Percentiles rank a stretch among this genome's conserved stretches.
phyloP scores from a whole-genome alignment of 2,888 invertebrate species.

The Cyclophora punctaria region DNA sequence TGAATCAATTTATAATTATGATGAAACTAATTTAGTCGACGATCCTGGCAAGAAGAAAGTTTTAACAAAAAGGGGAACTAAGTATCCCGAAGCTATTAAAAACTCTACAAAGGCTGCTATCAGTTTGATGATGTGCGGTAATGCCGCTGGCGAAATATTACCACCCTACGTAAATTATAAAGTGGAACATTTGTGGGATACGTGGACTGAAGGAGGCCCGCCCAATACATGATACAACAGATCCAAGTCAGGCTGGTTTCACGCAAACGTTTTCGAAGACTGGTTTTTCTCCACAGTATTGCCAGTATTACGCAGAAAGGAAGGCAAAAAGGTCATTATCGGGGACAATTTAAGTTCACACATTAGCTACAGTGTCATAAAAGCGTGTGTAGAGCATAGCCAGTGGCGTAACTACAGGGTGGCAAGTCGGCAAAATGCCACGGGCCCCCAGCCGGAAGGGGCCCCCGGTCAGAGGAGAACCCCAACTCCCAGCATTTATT shows the following conservation, averaged over 20 bases:
- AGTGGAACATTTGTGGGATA: constrained; percentile 11
- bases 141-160: constrained; percentile 31
- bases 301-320: not conserved
- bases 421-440: too few relatives aligned
- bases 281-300: constrained; percentile 1
- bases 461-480: too few relatives aligned
- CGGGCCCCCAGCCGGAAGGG: too few relatives aligned
- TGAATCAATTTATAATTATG: constrained; percentile 11
- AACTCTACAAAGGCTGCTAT: constrained; percentile 13
- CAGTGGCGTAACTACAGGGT: too few relatives aligned
- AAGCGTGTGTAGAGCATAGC: constrained; percentile 2
- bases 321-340: constrained; percentile 2
- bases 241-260: constrained; percentile 1
- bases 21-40: constrained; percentile 10
- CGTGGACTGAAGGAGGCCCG: not conserved
- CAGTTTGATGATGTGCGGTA: constrained; percentile 36
- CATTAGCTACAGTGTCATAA: not conserved
- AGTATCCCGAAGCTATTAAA: constrained; percentile 10
- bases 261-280: not conserved
- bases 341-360: constrained; percentile 5
- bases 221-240: not conserved
- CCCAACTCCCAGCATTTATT: too few relatives aligned
- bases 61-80: constrained; percentile 6
- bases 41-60: constrained; percentile 6
- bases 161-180: constrained; percentile 46